These are phyloP conservation scores for Neosilurus mollespiculum DNA, from an alignment of 2,797 vertebrate species.

Conservation along the genomic window DNA sequence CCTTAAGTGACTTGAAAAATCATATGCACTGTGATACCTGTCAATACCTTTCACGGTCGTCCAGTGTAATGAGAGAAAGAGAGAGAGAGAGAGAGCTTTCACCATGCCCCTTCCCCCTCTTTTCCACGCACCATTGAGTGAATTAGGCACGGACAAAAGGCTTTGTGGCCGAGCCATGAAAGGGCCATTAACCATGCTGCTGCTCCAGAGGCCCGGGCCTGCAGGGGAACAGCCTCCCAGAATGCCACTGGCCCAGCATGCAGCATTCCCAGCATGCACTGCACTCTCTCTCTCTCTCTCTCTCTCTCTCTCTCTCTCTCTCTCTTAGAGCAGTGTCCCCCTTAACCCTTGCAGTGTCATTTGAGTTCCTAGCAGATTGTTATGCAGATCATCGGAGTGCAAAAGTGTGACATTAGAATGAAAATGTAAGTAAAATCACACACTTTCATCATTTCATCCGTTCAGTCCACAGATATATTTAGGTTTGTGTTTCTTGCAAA, in stretches of 20 bases:
- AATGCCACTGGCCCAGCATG: conserved; percentile 80
- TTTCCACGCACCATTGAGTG: conserved; percentile 76
- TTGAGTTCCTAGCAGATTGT: conserved; percentile 69
- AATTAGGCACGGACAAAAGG: conserved; percentile 82
- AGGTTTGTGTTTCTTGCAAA: conserved; percentile 28
- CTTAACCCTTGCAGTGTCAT: conserved; percentile 64
- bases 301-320: conserved; percentile 59
- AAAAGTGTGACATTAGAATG: conserved; percentile 51
- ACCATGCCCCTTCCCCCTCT: conserved; percentile 59
- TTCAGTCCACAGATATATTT: conserved; percentile 1
- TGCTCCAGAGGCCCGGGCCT: conserved; percentile 84
- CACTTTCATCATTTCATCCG: conserved; percentile 23
- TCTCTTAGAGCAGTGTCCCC: conserved; percentile 68
- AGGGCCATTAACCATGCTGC: conserved; percentile 86
- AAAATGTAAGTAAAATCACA: conserved; percentile 26
- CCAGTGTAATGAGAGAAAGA: conserved; percentile 26
- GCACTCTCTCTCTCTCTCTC: conserved; percentile 63
- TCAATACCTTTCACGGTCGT: conserved; percentile 13
- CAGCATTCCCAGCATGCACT: conserved; percentile 64
- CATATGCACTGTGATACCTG: conserved; percentile 7
- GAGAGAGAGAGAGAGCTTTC: conserved; percentile 49
- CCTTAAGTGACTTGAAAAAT: not conserved
- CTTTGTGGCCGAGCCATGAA: conserved; percentile 82
- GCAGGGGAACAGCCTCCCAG: conserved; percentile 78
- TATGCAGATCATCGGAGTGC: conserved; percentile 76